These are phyloP conservation scores for Rhabdornis inornatus DNA, from an alignment of 2,113 vertebrate genomes.

Conservation along the genomic window DNA sequence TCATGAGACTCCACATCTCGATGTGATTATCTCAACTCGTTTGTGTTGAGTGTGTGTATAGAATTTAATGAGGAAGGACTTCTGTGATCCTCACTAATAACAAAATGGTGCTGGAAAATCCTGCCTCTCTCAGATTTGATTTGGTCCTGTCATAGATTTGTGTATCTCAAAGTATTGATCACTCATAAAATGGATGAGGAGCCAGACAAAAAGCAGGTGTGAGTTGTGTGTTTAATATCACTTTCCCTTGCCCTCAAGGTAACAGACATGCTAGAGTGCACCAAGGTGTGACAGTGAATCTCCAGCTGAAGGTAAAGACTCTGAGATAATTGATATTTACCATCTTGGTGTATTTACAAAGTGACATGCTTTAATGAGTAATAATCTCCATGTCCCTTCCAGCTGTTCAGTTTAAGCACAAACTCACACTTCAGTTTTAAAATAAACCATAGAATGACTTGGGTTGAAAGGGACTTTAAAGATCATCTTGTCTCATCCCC, in stretches of 20 bases:
- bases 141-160: neutral
- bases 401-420: neutral
- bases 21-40: neutral
- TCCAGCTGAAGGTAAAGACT: neutral
- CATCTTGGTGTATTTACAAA: neutral
- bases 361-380: neutral
- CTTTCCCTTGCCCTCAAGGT: neutral
- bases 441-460: neutral
- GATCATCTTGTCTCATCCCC: neutral
- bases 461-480: neutral
- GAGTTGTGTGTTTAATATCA: neutral
- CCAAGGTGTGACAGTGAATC: neutral
- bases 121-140: neutral
- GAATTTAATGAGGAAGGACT: conserved; percentile 1
- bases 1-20: neutral
- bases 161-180: neutral
- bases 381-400: neutral
- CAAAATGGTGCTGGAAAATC: neutral
- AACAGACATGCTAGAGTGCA: neutral
- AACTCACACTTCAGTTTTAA: neutral
- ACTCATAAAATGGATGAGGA: neutral
- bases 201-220: neutral
- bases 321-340: neutral
- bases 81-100: neutral
- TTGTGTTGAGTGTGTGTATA: neutral